phyloP scores from a whole-genome alignment of 2,888 invertebrate species.

The Drosophila nr. perissopoda region DNA sequence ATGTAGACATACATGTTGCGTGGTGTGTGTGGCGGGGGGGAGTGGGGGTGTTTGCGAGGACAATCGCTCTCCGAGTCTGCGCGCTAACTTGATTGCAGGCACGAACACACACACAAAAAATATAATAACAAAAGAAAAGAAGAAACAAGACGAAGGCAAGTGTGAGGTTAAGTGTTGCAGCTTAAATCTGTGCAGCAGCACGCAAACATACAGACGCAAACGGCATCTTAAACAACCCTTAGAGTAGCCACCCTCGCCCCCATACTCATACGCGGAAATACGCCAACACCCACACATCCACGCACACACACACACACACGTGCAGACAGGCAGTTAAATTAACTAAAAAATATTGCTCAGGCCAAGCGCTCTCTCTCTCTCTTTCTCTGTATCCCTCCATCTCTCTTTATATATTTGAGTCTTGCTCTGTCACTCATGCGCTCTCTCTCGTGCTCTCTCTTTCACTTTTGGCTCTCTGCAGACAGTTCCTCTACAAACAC shows the following conservation, averaged over 20 bases:
- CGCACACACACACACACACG: constrained; percentile 17
- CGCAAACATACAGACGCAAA: constrained; percentile 8
- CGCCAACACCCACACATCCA: constrained; percentile 14
- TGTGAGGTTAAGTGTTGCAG: constrained; percentile 78
- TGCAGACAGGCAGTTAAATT: constrained; percentile 51
- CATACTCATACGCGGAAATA: constrained; percentile 13
- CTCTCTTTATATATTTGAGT: constrained; percentile 15
- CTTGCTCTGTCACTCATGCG: constrained; percentile 64
- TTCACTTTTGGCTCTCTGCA: constrained; percentile 85
- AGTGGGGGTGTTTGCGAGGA: constrained; percentile 8
- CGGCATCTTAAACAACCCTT: constrained; percentile 60
- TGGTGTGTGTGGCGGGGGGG: background rate
- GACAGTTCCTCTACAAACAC: constrained; percentile 90
- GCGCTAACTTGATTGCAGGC: constrained; percentile 47
- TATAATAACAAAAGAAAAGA: constrained; percentile 20
- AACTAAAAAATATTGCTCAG: constrained; percentile 59
- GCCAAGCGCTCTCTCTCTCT: constrained; percentile 31
- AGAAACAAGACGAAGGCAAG: constrained; percentile 64
- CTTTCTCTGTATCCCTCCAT: constrained; percentile 10
- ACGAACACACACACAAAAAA: constrained; percentile 17
- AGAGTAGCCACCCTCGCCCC: constrained; percentile 23
- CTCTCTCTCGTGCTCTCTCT: constrained; percentile 34
- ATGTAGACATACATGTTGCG: background rate
- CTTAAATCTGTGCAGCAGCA: constrained; percentile 72
- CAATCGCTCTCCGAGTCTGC: constrained; percentile 75